These are phyloP conservation scores for Tadarida brasiliensis DNA, from an alignment of 2,797 vertebrate genomes.

Conservation along the genomic window DNA sequence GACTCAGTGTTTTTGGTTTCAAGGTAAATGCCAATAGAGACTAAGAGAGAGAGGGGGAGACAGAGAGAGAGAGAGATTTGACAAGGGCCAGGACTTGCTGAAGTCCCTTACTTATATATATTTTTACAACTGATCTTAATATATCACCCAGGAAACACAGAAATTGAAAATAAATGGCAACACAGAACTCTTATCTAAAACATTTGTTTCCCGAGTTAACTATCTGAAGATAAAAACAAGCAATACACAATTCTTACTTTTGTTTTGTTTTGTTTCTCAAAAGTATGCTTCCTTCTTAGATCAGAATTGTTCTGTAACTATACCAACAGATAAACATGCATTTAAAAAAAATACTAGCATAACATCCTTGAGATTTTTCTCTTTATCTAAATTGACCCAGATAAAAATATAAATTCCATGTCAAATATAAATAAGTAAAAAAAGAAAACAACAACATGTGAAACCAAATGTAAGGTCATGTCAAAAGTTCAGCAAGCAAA, in stretches of 20 bases:
- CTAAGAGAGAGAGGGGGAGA: slow-evolving; percentile 14
- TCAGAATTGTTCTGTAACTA: slow-evolving; percentile 16
- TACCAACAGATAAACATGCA: background rate
- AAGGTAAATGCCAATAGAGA: slow-evolving; percentile 66
- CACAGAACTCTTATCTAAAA: slow-evolving; percentile 54
- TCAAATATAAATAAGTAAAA: background rate
- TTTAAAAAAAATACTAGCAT: background rate
- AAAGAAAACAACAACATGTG: background rate
- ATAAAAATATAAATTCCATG: background rate
- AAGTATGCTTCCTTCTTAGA: background rate
- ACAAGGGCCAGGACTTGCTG: slow-evolving; percentile 50
- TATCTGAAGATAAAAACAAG: slow-evolving; percentile 40
- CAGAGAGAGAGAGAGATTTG: background rate
- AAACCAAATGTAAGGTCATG: background rate
- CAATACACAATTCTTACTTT: background rate
- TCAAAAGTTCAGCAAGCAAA: slow-evolving; percentile 8
- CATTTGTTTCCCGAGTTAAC: slow-evolving; percentile 64
- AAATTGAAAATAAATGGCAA: slow-evolving; percentile 35
- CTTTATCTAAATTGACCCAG: background rate
- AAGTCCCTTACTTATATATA: slow-evolving; percentile 12
- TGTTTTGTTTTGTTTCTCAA: background rate
- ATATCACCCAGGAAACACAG: slow-evolving; percentile 80
- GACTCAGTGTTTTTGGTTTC: slow-evolving; percentile 73
- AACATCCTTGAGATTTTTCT: background rate
- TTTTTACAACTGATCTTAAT: slow-evolving; percentile 67